phyloP scores from a whole-genome alignment of 2,888 invertebrate species.

The Branchinecta sandiegonensis region DNA sequence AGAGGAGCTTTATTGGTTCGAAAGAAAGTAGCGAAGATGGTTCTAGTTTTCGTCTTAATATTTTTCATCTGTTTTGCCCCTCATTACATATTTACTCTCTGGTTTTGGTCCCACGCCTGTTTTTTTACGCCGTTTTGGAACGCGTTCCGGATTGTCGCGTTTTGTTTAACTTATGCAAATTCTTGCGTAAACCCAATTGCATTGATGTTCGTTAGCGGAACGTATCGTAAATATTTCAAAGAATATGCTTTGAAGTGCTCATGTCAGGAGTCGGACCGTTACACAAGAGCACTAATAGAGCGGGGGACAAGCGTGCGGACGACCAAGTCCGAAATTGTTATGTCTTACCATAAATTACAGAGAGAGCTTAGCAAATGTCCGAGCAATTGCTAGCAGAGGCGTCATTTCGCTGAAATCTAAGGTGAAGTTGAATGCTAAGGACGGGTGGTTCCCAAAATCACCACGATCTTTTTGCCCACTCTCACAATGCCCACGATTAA shows the following conservation, averaged over 20 bases:
- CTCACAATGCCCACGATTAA: too few species aligned
- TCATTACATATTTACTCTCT: constrained; percentile 63
- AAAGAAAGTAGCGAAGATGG: constrained; percentile 56
- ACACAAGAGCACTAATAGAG: not conserved
- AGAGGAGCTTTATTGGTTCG: constrained; percentile 24
- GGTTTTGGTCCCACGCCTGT: constrained; percentile 58
- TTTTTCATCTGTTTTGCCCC: constrained; percentile 73
- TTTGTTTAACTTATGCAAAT: constrained; percentile 72
- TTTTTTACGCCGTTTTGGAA: constrained; percentile 52
- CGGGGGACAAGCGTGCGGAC: not conserved
- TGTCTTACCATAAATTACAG: not conserved
- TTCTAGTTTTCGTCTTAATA: constrained; percentile 71
- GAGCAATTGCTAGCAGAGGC: too few species aligned
- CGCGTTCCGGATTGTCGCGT: constrained; percentile 59
- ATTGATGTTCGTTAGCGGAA: constrained; percentile 78
- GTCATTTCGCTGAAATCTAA: too few species aligned
- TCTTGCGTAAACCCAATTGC: constrained; percentile 86
- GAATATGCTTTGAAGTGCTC: not conserved
- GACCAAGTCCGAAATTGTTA: not conserved
- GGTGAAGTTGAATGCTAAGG: too few species aligned
- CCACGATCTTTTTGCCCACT: too few species aligned
- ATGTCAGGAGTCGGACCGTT: not conserved
- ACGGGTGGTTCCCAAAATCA: too few species aligned
- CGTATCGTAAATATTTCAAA: constrained; percentile 77
- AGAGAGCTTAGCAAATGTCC: too few species aligned